Evolutionary conservation across 2,113 vertebrate genomes (phyloP).

Genomic region (Notechis scutatus): DNA sequence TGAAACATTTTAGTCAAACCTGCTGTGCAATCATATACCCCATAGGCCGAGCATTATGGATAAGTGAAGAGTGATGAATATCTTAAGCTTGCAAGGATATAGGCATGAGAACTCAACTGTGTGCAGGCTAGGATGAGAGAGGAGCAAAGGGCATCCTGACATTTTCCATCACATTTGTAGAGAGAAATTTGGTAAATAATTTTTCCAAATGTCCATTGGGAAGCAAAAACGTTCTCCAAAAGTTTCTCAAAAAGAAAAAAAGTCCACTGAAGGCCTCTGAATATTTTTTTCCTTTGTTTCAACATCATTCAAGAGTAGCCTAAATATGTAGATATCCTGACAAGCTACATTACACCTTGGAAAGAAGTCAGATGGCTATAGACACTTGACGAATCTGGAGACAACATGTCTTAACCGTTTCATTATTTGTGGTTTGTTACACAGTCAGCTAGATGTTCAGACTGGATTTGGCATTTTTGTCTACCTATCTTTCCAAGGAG

Average conservation of each 20-base stretch:
- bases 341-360: not conserved
- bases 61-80: not conserved
- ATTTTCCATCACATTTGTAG: not conserved
- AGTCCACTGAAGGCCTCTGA: not conserved
- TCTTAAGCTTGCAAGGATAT: not conserved
- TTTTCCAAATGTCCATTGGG: not conserved
- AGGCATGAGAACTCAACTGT: not conserved
- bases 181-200: not conserved
- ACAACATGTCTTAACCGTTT: not conserved
- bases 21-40: conserved; percentile 22
- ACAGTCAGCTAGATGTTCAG: not conserved
- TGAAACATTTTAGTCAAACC: conserved; percentile 34
- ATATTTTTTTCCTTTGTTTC: not conserved
- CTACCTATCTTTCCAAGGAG: not conserved
- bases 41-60: not conserved
- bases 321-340: not conserved
- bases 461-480: not conserved
- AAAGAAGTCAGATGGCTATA: not conserved
- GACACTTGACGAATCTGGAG: not conserved
- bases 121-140: not conserved
- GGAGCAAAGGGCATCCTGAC: not conserved
- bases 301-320: not conserved
- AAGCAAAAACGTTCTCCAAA: not conserved
- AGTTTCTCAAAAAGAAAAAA: not conserved
- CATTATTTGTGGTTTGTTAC: not conserved